phyloP scores from a whole-genome alignment of 2,888 invertebrate genomes.

The Plagodis dolabraria region DNA sequence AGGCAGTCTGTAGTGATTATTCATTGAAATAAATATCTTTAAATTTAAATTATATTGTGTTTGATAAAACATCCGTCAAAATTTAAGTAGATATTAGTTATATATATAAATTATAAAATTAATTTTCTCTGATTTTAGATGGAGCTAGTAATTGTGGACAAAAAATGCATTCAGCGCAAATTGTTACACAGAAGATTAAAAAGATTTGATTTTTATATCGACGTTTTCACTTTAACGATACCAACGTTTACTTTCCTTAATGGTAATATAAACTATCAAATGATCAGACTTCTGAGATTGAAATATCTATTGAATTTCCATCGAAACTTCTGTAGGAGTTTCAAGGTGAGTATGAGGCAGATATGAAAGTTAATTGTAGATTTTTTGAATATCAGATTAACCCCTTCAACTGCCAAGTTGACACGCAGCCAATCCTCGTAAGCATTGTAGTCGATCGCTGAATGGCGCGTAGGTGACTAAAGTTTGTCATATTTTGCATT shows the following conservation, averaged over 20 bases:
- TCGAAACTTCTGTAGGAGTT: conserved; percentile 57
- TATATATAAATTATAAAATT: no score
- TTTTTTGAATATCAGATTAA: no score
- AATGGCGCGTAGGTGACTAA: no score
- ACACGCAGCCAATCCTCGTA: no score
- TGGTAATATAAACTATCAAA: conserved; percentile 44
- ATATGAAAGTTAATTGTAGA: no score
- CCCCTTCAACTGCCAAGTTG: no score
- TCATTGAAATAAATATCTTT: no score
- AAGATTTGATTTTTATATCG: conserved; percentile 52
- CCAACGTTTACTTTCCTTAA: conserved; percentile 49
- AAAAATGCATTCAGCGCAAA: conserved; percentile 43
- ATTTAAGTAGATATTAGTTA: no score
- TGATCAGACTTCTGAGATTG: conserved; percentile 54
- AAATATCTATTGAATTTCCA: conserved; percentile 55
- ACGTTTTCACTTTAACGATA: conserved; percentile 49
- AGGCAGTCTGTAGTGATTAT: no score
- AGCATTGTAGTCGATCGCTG: no score
- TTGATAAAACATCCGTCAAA: no score
- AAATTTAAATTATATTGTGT: background rate
- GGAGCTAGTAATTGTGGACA: conserved; percentile 47
- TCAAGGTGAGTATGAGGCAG: conserved; percentile 51
- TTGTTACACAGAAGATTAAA: conserved; percentile 48
- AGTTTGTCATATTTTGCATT: no score
- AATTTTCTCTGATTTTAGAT: conserved; percentile 43